Evolutionary conservation across 2,797 vertebrate species (phyloP), one percentile per base, ranked within the genome.

Genomic region (Craterocephalus amniculus): DNA sequence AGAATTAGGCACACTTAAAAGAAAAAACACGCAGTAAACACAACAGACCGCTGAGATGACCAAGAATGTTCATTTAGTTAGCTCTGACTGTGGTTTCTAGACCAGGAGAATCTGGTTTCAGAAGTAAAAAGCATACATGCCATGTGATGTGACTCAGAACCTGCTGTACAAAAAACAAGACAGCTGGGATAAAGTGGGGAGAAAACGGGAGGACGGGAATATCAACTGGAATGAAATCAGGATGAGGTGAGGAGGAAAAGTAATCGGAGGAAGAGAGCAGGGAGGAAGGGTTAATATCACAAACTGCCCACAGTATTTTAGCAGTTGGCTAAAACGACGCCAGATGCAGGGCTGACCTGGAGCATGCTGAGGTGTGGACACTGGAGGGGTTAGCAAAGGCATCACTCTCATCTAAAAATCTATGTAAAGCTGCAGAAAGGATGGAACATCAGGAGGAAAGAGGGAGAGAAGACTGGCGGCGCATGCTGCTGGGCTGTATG

Each of bases 271-370:
- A 65, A 75, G 35, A 48, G 76, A 62, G 66, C 36, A 2, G 13
- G 6, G 27, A 29, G 11, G 20, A 34, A 9, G 55, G 24, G 20
- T 20, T 12, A 32, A 57, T 20, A 62, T 72, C 60, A 76, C 61
- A 60, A 32, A 60, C 18, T 20, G 59, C 8, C 71, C 69, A 69
- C 61, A 63, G 81, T 70, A 84, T 84, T 83, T 87, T 78, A n/a
- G 70, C 67, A 77, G 70, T 27, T 51, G 31, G 36, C 34, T 81
- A 67, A 36, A 40, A 54, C 67, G 68, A 52, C 7, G n/a, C 58
- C 38, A 55, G 36, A 36, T 31, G 61, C 12, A 45, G n/a, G 29
- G 58, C 45, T 67, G 77, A 68, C 70, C 69, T 66, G 38, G 68
- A 66, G 63, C 45, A 24, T 27, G 45, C 52, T 32, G 29, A 54